These are phyloP conservation scores for Alauda arvensis DNA, from an alignment of 2,797 vertebrate genomes.

Conservation along the genomic window DNA sequence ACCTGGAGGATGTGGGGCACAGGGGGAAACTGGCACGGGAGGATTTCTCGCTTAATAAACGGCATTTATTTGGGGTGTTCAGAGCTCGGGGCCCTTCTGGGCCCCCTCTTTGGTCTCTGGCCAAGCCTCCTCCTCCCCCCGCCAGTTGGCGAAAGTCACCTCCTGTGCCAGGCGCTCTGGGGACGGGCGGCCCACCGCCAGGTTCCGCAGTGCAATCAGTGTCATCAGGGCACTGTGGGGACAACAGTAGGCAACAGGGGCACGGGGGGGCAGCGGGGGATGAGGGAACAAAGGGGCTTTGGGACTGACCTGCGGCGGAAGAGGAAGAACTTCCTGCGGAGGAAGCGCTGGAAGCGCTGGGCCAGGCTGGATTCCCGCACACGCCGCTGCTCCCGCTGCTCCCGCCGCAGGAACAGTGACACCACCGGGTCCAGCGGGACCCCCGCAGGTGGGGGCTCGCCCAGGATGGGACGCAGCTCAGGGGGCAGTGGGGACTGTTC, in stretches of 20 bases:
- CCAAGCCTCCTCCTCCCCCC: slow-evolving; percentile 1
- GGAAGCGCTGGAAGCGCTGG: slow-evolving; percentile 79
- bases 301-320: slow-evolving; percentile 83
- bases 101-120: fast-evolving
- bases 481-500: slow-evolving; percentile 16
- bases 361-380: slow-evolving; percentile 72
- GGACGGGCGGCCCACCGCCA: slow-evolving; percentile 82
- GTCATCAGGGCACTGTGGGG: slow-evolving; percentile 85
- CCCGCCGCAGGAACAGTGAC: slow-evolving; percentile 81
- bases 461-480: slow-evolving; percentile 84
- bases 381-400: slow-evolving; percentile 80
- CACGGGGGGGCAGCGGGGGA: fast-evolving
- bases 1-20: no score
- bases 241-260: not conserved
- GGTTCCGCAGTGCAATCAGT: slow-evolving; percentile 85
- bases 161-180: slow-evolving; percentile 85
- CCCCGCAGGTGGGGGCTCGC: slow-evolving; percentile 68
- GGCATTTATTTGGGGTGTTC: not conserved
- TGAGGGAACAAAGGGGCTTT: fast-evolving
- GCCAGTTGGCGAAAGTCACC: slow-evolving; percentile 85
- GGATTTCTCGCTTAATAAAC: not conserved
- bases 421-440: slow-evolving; percentile 81
- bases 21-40: not conserved
- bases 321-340: slow-evolving; percentile 82
- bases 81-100: not conserved